A percentile compares a stretch with the other conserved stretches of the same genome.
Evolutionary conservation across 2,888 invertebrate genomes (phyloP).

Genomic region (Pardosa pseudoannulata): DNA sequence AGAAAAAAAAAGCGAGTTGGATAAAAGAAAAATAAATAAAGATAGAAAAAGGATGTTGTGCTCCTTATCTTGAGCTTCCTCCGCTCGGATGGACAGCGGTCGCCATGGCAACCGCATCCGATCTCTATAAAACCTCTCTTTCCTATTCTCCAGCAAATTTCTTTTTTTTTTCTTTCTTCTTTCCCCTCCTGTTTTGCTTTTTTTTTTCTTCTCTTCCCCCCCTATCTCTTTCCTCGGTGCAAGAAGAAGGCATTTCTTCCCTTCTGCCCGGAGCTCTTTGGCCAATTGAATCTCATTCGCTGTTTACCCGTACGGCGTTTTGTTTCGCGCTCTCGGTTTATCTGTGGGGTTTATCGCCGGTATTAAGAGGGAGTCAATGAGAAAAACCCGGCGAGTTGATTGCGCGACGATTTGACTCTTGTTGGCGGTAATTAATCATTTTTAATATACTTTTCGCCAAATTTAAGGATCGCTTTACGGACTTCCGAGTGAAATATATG

Average conservation of each 20-base stretch:
- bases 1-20: slow-evolving; percentile 2
- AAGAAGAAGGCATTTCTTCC: slow-evolving; percentile 7
- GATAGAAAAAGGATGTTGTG: slow-evolving; percentile 68
- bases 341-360: slow-evolving; percentile 57
- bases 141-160: slow-evolving; percentile 43
- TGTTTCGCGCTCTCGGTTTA: slow-evolving; percentile 66
- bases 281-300: slow-evolving; percentile 68
- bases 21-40: slow-evolving; percentile 47
- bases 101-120: slow-evolving; percentile 68
- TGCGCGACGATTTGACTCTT: slow-evolving; percentile 17
- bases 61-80: slow-evolving; percentile 69
- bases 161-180: slow-evolving; percentile 21
- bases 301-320: slow-evolving; percentile 68
- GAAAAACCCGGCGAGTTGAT: slow-evolving; percentile 20
- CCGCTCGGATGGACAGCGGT: slow-evolving; percentile 68
- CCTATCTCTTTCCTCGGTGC: background rate
- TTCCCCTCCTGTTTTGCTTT: slow-evolving; percentile 15
- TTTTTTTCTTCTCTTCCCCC: background rate
- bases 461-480: no score
- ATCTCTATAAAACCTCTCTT: slow-evolving; percentile 68
- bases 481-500: no score
- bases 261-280: slow-evolving; percentile 48
- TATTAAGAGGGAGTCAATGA: slow-evolving; percentile 56
- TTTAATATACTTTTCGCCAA: background rate
- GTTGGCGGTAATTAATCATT: background rate